Base-by-base conservation (phyloP, 1,140 invertebrate genomes). In the Eriosoma lanigerum region DNA sequence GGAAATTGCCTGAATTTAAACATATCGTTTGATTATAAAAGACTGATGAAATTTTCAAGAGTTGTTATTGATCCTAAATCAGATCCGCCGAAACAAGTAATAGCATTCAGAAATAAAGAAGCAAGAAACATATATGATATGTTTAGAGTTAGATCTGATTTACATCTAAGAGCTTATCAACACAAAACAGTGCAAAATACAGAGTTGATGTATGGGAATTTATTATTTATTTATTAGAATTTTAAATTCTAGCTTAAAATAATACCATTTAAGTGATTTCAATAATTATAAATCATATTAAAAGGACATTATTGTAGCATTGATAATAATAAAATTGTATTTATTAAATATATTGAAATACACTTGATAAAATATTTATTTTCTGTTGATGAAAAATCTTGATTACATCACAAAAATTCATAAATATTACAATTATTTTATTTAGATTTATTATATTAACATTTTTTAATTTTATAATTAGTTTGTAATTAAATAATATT, bases 1-100 rank as follows among this genome's bases (percentile, higher is more conserved):
- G 87, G 84, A 54, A 83, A 84, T 6, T 81, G 82, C 19, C 81
- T 84, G 13, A 83, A 83, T 54, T 70, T 84, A 8, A 82, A 54
- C 17, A 82, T 83, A 60, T 68, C 81, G 32, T 81, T 84, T 75
- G 83, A 84, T 60, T 83, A 83, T 76, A 54, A 58, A 21, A 64
- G 84, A 50, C 52, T 84, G 15, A 66, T 84, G 12, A 26, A 82
- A 62, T 82, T 82, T 38, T 82, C 82, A 52, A 68, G 38, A 21
- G 72, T 84, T n/a, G 58, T 82, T 4, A 17, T 78, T 15, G 62
- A 58, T 44, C 81, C 72, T 24, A 56, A 64, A 13, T 58, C 62
- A 26, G 24, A 81, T 17, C 44, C 46, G 32, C 56, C 56, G 15
- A 76, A 58, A 60, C 50, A 81, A 50, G 58, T 73, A 10, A 84